Conservation (phyloP, 1,140 invertebrate genomes). For the Scaptomyza graminum region DNA sequence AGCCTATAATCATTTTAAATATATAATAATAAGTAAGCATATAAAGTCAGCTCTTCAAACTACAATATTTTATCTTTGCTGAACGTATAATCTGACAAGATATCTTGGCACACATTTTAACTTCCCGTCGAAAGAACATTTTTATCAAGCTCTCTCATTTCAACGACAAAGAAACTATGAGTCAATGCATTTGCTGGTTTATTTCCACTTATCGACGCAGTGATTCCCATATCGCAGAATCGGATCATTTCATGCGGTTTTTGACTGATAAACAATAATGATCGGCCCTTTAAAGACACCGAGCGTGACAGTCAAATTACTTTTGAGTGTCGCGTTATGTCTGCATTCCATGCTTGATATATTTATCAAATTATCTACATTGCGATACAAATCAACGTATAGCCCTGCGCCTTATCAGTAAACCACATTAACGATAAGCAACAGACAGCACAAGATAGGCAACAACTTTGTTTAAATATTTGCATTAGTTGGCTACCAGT, state of each 20-base stretch:
- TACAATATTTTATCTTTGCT: neutral
- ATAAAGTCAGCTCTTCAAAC: neutral
- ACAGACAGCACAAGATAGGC: conserved; percentile 1
- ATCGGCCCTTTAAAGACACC: conserved; percentile 15
- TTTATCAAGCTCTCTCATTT: neutral
- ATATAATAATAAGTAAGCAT: neutral
- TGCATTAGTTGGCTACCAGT: conserved; percentile 45
- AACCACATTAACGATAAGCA: conserved; percentile 21
- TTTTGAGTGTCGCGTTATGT: conserved; percentile 38
- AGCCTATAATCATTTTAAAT: neutral
- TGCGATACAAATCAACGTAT: conserved; percentile 21
- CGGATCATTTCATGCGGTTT: conserved; percentile 9
- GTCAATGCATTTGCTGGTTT: conserved; percentile 20
- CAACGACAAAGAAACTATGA: conserved; percentile 5
- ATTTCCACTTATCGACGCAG: conserved; percentile 36
- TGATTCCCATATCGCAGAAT: neutral
- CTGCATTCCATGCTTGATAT: conserved; percentile 31
- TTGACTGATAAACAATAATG: conserved; percentile 24
- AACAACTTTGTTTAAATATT: conserved; percentile 38
- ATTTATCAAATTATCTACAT: conserved; percentile 16
- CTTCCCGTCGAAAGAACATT: conserved; percentile 2
- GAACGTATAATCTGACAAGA: neutral
- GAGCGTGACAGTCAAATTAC: conserved; percentile 48
- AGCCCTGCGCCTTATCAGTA: conserved; percentile 23
- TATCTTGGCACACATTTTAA: conserved; percentile 10